Evolutionary conservation across 2,888 invertebrate species (phyloP).

Genomic region (Drosophila setosimentum): DNA sequence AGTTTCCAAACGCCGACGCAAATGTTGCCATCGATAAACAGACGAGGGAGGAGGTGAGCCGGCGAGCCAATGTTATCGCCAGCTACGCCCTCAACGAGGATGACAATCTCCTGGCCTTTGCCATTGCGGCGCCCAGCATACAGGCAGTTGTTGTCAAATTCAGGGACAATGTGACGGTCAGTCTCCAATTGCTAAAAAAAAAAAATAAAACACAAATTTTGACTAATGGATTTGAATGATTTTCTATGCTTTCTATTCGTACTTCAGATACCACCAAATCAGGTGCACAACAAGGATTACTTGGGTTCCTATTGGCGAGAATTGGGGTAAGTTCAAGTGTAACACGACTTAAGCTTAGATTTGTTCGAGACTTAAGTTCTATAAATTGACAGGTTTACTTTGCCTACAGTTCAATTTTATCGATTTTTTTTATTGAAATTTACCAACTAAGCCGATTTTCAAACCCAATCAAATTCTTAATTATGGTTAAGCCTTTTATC

Average conservation of each 20-base stretch:
- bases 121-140: constrained; percentile 85
- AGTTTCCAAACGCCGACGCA: constrained; percentile 77
- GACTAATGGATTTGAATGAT: constrained; percentile 1
- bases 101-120: constrained; percentile 85
- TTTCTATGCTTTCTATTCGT: background rate
- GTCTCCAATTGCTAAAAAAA: background rate
- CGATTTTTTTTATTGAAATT: background rate
- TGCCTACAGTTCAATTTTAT: background rate
- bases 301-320: constrained; percentile 85
- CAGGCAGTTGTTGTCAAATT: constrained; percentile 85
- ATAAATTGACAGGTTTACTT: background rate
- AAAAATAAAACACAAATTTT: background rate
- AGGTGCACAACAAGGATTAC: constrained; percentile 84
- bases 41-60: constrained; percentile 82
- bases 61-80: constrained; percentile 84
- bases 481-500: background rate
- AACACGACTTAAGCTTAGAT: background rate
- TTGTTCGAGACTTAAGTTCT: background rate
- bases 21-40: constrained; percentile 75
- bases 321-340: constrained; percentile 72
- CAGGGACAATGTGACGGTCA: constrained; percentile 85
- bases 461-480: background rate
- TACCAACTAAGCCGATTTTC: background rate
- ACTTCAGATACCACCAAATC: constrained; percentile 82
- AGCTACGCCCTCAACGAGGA: constrained; percentile 84